These are phyloP conservation scores for Neoascia interrupta DNA, from an alignment of 2,888 invertebrate genomes.

Conservation along the genomic window DNA sequence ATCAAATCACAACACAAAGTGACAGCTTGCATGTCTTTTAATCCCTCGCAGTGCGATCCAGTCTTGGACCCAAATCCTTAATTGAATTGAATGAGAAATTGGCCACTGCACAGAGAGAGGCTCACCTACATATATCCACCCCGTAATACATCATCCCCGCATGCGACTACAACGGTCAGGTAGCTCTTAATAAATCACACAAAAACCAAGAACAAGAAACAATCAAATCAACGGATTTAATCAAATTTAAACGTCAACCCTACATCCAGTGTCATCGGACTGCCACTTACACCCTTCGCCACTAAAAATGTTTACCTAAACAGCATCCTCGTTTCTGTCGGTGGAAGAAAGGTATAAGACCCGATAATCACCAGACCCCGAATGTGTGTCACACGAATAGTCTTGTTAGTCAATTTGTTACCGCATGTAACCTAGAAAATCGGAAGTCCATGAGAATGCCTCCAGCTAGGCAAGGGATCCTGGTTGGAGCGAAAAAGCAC, in stretches of 20 bases:
- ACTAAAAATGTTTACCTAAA: too few species aligned
- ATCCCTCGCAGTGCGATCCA: background rate
- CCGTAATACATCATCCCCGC: too few species aligned
- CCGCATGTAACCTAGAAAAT: slow-evolving; percentile 36
- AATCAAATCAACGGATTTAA: slow-evolving; percentile 47
- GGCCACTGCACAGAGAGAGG: background rate
- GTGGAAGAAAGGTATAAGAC: slow-evolving; percentile 12
- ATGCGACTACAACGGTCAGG: too few species aligned
- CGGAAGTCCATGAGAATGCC: too few species aligned
- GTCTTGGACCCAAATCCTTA: slow-evolving; percentile 4
- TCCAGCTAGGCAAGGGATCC: too few species aligned
- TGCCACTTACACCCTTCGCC: background rate
- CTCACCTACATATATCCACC: slow-evolving; percentile 1
- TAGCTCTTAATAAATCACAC: slow-evolving; percentile 44
- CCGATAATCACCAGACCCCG: slow-evolving; percentile 40
- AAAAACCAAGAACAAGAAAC: slow-evolving; percentile 13
- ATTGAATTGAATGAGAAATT: slow-evolving; percentile 42
- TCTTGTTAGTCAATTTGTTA: slow-evolving; percentile 54
- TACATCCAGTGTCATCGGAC: slow-evolving; percentile 24
- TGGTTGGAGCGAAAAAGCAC: slow-evolving; percentile 32
- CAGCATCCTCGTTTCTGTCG: too few species aligned
- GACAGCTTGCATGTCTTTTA: slow-evolving; percentile 10
- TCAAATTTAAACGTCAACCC: slow-evolving; percentile 55
- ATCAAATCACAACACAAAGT: too few species aligned
- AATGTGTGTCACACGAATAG: slow-evolving; percentile 28